Evolutionary conservation across 2,113 vertebrate species (phyloP).

Genomic region (Micronycteris hirsuta): DNA sequence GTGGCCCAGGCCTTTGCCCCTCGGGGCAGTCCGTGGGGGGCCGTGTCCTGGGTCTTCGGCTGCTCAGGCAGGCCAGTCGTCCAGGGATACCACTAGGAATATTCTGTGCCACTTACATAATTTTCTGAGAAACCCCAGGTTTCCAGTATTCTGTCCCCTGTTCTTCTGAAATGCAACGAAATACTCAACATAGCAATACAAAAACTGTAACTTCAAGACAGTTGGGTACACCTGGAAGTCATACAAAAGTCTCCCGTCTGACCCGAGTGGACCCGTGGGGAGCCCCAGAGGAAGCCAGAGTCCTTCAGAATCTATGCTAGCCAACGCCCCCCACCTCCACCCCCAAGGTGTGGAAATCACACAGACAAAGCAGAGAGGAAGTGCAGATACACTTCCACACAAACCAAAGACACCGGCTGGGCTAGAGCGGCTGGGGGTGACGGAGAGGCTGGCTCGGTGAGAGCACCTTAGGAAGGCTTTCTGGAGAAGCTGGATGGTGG

Average conservation of each 20-base stretch:
- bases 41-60: neutral
- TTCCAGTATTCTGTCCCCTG: neutral
- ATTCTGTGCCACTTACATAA: neutral
- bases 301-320: neutral
- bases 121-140: neutral
- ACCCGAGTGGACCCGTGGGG: neutral
- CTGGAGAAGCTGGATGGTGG: neutral
- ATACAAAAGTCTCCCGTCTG: neutral
- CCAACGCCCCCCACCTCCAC: neutral
- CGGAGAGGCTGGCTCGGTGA: neutral
- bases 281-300: neutral
- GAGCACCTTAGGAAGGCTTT: neutral
- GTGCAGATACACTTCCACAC: neutral
- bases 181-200: no score
- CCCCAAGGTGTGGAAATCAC: neutral
- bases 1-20: neutral
- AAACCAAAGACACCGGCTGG: neutral
- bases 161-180: neutral
- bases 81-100: neutral
- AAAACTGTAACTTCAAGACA: neutral
- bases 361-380: neutral
- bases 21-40: neutral
- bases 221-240: neutral
- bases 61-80: neutral
- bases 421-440: accelerated